These are phyloP conservation scores for Cyphomyrmex costatus DNA, from an alignment of 1,140 invertebrate species.

Conservation along the genomic window DNA sequence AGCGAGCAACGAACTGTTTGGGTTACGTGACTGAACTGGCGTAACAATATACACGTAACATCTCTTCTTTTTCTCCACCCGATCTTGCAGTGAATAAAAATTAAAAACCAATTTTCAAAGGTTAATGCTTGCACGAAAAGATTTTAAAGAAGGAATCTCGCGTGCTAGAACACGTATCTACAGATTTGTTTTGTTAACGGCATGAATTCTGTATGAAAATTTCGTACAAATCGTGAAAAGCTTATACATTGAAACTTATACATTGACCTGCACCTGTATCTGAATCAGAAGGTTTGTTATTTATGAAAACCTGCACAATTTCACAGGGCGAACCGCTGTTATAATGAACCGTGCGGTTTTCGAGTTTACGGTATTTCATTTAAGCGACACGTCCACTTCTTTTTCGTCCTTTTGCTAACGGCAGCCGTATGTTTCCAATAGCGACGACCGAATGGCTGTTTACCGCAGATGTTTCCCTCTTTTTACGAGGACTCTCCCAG, in stretches of 20 bases:
- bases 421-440: slow-evolving; percentile 27
- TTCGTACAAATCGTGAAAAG: slow-evolving; percentile 5
- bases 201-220: slow-evolving; percentile 17
- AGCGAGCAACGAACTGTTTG: not conserved
- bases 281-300: not conserved
- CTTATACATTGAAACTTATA: not conserved
- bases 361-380: slow-evolving; percentile 49
- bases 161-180: not conserved
- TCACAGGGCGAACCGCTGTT: not conserved
- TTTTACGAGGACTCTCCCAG: slow-evolving; percentile 61
- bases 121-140: not conserved
- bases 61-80: not conserved
- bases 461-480: slow-evolving; percentile 69
- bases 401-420: slow-evolving; percentile 45
- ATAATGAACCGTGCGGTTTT: slow-evolving; percentile 35
- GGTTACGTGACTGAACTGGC: not conserved
- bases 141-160: not conserved
- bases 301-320: slow-evolving; percentile 6
- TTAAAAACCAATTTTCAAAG: not conserved
- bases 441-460: slow-evolving; percentile 82
- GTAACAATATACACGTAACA: not conserved
- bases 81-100: not conserved
- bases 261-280: not conserved
- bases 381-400: slow-evolving; percentile 38
- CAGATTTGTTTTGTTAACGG: not conserved